Evolutionary conservation across 92 coral and sea anemone species (phyloP), one percentile per base, ranked within the genome.

Genomic region (Paragorgia papillata): DNA sequence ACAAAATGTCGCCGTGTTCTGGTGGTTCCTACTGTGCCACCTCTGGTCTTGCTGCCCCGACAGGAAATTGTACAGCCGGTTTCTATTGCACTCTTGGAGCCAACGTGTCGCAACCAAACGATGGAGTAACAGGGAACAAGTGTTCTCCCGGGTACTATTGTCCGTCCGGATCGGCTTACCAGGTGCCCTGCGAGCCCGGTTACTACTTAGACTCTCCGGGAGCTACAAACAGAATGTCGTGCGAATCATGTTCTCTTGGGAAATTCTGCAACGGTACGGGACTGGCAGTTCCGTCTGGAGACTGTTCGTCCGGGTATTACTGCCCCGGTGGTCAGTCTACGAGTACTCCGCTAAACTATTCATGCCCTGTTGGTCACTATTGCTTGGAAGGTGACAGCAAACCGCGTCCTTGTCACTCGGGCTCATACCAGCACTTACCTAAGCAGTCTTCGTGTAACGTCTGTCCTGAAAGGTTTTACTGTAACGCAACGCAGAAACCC

Each of bases 291-390:
- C 97, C 97, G 25, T 87, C 64, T 28, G 98, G 98, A 9, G 27
- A 79, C 48, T 94, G 98, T 86, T 84, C 92, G 0, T 82, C 94
- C 14, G 98, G 98, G 0, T 94, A 84, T 71, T 94, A 74, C 80
- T 94, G 98, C 78, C 95, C 98, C 1, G 85, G 91, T 74, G 98
- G 97, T 12, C 97, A 94, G 76, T 75, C 83, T 6, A 87, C 89
- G 2, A 74, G 59, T 59, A 91, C 89, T 21, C 98, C 98, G 33
- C 64, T 89, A n/a, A 60, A 63, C 3, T 85, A 84, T 57, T 86
- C 87, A 17, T 94, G 98, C 48, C 97, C 92, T 30, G 66, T 50
- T 27, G 98, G 98, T 17, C 74, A 82, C 56, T 79, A 50, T 67
- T 94, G 98, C 56, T 74, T 78, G 15, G 87, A 89, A 54, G 92